These are phyloP conservation scores for Spea multiplicata DNA, from an alignment of 2,113 vertebrate genomes.

Conservation along the genomic window DNA sequence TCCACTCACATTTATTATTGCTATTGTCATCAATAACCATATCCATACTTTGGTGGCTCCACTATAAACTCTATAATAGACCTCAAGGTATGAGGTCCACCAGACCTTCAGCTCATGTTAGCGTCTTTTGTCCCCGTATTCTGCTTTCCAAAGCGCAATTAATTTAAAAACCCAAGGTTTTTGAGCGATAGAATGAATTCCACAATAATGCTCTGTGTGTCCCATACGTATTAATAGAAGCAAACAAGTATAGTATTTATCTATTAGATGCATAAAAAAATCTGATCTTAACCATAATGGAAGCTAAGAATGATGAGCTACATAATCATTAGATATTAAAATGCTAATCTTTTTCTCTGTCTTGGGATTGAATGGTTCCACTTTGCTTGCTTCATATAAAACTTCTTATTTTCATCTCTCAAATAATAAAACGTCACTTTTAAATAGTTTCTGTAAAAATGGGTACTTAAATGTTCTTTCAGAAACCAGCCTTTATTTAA, in stretches of 20 bases:
- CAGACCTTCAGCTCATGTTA: too few species aligned
- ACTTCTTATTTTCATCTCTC: constrained; percentile 46
- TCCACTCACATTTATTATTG: too few species aligned
- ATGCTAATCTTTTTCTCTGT: constrained; percentile 43
- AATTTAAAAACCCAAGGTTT: too few species aligned
- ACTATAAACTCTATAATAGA: too few species aligned
- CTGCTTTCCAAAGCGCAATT: too few species aligned
- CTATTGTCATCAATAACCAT: too few species aligned
- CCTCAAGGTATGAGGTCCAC: too few species aligned
- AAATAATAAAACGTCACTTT: constrained; percentile 47
- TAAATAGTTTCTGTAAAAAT: constrained; percentile 47
- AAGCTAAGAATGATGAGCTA: constrained; percentile 30
- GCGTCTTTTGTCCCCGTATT: too few species aligned
- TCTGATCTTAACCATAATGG: constrained; percentile 29
- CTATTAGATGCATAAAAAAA: constrained; percentile 27
- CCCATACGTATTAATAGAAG: constrained; percentile 16
- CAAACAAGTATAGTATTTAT: constrained; percentile 42
- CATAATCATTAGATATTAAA: constrained; percentile 44
- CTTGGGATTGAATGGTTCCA: constrained; percentile 44
- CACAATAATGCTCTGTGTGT: background rate
- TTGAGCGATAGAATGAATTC: background rate
- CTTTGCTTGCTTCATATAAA: constrained; percentile 46
- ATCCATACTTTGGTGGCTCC: too few species aligned
- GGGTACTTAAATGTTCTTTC: constrained; percentile 44
- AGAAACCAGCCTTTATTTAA: constrained; percentile 46